Conservation (phyloP, 2,113 vertebrate species). For the Ammodytes marinus region DNA sequence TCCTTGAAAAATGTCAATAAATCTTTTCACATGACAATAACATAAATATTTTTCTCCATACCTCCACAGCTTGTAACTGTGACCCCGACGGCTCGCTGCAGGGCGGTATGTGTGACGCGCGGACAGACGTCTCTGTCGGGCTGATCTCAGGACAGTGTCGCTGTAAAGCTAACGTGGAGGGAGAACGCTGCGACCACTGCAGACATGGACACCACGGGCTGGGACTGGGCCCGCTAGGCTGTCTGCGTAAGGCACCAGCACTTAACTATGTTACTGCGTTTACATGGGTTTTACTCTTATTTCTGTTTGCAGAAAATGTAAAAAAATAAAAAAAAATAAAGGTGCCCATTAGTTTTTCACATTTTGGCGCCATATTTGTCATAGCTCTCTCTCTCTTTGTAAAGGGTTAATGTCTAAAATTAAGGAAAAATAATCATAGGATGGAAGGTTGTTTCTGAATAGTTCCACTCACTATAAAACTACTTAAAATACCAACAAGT, state of each 20-base stretch:
- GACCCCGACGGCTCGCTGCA: constrained; percentile 92
- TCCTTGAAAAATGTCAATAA: neutral
- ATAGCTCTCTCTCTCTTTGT: neutral
- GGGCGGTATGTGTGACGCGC: constrained; percentile 91
- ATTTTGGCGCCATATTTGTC: neutral
- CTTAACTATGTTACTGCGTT: neutral
- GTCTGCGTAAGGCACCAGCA: constrained; percentile 87
- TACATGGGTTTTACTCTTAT: too few relatives aligned
- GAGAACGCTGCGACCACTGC: constrained; percentile 93
- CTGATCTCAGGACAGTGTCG: constrained; percentile 96
- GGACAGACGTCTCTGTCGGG: constrained; percentile 89
- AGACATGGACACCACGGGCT: constrained; percentile 93
- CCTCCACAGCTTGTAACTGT: constrained; percentile 90
- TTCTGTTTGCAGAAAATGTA: too few relatives aligned
- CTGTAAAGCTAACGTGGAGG: constrained; percentile 94
- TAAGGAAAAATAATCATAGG: neutral
- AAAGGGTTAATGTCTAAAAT: neutral
- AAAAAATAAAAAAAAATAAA: too few relatives aligned
- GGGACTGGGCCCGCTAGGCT: constrained; percentile 89
- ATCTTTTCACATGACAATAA: constrained; percentile 1
- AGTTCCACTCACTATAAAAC: neutral
- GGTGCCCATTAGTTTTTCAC: neutral
- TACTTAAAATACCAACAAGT: neutral
- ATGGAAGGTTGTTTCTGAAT: too few relatives aligned
- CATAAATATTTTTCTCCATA: neutral